phyloP scores from a whole-genome alignment of 2,888 invertebrate genomes.

The Phortica magna region DNA sequence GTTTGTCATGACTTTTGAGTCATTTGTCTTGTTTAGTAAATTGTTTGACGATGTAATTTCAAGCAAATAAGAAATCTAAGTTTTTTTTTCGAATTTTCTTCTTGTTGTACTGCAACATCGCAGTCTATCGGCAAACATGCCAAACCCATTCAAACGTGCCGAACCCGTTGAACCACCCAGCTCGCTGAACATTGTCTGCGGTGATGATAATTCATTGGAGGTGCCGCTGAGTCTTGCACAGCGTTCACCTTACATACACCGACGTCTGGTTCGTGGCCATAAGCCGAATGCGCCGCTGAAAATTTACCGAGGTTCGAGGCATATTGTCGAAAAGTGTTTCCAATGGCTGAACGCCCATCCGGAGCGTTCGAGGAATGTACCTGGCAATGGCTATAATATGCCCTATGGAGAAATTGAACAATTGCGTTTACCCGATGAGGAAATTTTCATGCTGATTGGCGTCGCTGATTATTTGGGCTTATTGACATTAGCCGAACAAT shows the following conservation, averaged over 20 bases:
- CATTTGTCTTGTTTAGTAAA: too few relatives aligned
- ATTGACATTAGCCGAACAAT: neutral
- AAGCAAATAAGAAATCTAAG: neutral
- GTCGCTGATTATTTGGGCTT: slow-evolving; percentile 14
- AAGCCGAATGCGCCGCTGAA: neutral
- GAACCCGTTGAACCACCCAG: neutral
- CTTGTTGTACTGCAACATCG: neutral
- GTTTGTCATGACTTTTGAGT: too few relatives aligned
- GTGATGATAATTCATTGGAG: neutral
- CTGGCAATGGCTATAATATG: neutral
- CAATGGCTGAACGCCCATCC: neutral
- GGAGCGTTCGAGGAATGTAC: neutral
- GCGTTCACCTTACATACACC: neutral
- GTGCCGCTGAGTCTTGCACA: neutral
- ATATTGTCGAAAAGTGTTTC: neutral
- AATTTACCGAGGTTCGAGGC: neutral
- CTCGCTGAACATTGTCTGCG: neutral
- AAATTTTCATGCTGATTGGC: neutral
- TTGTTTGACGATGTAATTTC: too few relatives aligned
- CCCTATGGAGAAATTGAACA: neutral
- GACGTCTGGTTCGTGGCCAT: neutral
- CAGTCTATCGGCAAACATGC: neutral
- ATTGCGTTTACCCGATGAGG: neutral
- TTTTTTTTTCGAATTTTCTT: neutral
- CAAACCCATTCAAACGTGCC: neutral